Percentiles rank a stretch among this genome's conserved stretches.
Evolutionary conservation across 1,140 invertebrate genomes (phyloP).

Genomic region (Drosophila sulfurigaster): DNA sequence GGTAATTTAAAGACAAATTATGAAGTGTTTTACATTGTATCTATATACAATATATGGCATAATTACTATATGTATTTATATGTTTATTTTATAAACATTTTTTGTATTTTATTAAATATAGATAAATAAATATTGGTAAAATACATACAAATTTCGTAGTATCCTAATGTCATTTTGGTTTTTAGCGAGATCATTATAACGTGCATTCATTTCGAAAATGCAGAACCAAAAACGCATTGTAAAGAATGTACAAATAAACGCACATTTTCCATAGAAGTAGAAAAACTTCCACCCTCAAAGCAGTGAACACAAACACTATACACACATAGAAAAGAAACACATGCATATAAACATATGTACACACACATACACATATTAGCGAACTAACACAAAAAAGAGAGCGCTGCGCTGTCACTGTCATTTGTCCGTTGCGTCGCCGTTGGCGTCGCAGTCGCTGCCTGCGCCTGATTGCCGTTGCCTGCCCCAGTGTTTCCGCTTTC

Average conservation of each 20-base stretch:
- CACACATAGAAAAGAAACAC: conserved; percentile 47
- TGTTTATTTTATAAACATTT: background rate
- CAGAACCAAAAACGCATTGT: conserved; percentile 59
- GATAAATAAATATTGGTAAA: no score
- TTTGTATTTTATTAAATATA: no score
- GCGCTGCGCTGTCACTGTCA: conserved; percentile 74
- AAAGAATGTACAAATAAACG: conserved; percentile 79
- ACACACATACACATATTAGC: conserved; percentile 27
- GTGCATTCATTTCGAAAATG: conserved; percentile 58
- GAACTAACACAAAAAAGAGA: conserved; percentile 75
- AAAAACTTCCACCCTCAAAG: conserved; percentile 83
- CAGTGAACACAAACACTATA: conserved; percentile 56
- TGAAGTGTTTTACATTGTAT: background rate
- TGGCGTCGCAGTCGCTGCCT: conserved; percentile 66
- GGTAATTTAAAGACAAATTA: no score
- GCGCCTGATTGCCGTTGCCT: conserved; percentile 69
- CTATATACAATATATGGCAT: background rate
- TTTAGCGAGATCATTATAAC: background rate
- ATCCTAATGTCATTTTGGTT: no score
- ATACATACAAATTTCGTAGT: no score
- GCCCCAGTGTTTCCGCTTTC: conserved; percentile 82
- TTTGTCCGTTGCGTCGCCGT: conserved; percentile 56
- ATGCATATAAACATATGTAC: conserved; percentile 20
- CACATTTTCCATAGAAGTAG: conserved; percentile 83
- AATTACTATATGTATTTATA: no score